These are phyloP conservation scores for Sinelater perroti DNA, from an alignment of 2,888 invertebrate genomes.

Conservation along the genomic window DNA sequence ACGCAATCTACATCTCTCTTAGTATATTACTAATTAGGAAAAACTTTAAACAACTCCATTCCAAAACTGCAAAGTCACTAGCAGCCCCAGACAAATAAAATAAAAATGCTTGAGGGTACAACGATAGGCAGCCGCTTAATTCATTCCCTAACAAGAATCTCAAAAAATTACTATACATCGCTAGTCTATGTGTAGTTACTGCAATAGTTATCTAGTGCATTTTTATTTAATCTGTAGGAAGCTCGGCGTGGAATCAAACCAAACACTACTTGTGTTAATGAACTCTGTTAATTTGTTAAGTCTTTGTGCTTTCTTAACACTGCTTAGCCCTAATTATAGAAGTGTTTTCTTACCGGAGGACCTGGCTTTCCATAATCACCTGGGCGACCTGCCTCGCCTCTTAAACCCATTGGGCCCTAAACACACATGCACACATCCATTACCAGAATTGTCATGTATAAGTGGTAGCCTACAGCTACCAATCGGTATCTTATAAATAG, in stretches of 20 bases:
- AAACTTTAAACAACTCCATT: conserved; percentile 13
- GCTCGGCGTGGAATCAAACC: conserved; percentile 30
- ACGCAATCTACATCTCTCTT: background rate
- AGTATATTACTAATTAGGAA: background rate
- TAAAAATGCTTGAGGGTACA: conserved; percentile 11
- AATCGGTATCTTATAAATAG: too few relatives aligned
- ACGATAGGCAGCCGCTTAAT: too few relatives aligned
- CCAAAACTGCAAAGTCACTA: conserved; percentile 10
- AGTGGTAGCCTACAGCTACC: too few relatives aligned
- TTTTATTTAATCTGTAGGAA: conserved; percentile 31
- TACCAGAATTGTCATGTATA: too few relatives aligned
- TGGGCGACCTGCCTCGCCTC: conserved; percentile 77
- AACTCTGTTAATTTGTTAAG: conserved; percentile 51
- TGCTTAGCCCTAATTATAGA: conserved; percentile 54
- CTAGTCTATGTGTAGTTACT: background rate
- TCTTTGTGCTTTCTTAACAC: conserved; percentile 58
- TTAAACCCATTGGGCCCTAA: conserved; percentile 83
- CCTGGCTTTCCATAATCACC: conserved; percentile 80
- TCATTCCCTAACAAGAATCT: too few relatives aligned
- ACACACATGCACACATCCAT: conserved; percentile 47
- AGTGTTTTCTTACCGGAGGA: conserved; percentile 75
- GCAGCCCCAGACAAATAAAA: conserved; percentile 10
- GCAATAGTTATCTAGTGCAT: conserved; percentile 2
- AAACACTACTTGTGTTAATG: conserved; percentile 25
- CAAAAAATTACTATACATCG: background rate